phyloP scores from a whole-genome alignment of 2,888 invertebrate species.

The Dicyrtomina minuta region DNA sequence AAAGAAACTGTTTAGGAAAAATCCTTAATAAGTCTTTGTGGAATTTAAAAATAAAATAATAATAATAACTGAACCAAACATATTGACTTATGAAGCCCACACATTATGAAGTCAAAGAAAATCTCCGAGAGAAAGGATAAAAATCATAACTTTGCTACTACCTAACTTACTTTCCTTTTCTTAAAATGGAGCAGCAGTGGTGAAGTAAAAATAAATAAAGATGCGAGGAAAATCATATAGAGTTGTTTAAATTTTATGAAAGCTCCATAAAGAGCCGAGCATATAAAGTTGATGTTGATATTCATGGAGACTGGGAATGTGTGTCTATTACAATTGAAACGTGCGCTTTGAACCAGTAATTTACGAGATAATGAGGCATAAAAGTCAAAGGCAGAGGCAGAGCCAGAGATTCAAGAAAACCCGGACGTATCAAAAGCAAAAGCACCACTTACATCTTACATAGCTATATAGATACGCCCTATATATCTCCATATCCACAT shows the following conservation, averaged over 20 bases:
- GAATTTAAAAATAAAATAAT: too few species aligned
- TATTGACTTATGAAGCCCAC: constrained; percentile 24
- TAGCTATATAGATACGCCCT: neutral
- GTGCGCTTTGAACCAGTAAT: constrained; percentile 30
- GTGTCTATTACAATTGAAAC: constrained; percentile 27
- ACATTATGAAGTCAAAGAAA: constrained; percentile 21
- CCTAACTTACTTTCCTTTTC: neutral
- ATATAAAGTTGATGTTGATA: constrained; percentile 18
- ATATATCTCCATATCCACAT: neutral
- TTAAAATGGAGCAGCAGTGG: neutral
- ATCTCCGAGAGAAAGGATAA: constrained; percentile 16
- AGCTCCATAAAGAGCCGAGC: constrained; percentile 4
- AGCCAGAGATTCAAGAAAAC: constrained; percentile 24
- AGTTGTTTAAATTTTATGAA: constrained; percentile 24
- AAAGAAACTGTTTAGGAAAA: too few species aligned
- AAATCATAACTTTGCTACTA: constrained; percentile 9
- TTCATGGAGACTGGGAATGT: constrained; percentile 21
- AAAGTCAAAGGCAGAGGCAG: constrained; percentile 32
- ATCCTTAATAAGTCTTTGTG: too few species aligned
- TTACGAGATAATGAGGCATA: constrained; percentile 33
- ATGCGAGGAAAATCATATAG: neutral
- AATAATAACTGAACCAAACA: too few species aligned
- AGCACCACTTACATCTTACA: neutral
- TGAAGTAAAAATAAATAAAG: neutral
- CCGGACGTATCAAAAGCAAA: neutral